Percentiles rank a stretch among this genome's conserved stretches.
Conservation (phyloP, 2,888 invertebrate genomes). For the Odontocerum albicorne region DNA sequence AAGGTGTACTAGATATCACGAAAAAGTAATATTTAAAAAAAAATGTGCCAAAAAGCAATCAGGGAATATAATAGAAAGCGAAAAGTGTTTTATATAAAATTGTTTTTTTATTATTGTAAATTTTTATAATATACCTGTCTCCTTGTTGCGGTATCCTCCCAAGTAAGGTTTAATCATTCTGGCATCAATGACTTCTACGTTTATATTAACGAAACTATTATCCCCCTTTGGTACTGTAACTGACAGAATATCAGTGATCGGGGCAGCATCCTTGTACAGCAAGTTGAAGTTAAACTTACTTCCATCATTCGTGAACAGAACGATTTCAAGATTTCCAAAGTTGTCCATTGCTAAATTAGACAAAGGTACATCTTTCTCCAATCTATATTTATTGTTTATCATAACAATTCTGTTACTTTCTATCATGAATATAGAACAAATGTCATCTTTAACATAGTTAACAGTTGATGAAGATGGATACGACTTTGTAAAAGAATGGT, state of each 20-base stretch:
- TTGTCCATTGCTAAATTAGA: constrained; percentile 53
- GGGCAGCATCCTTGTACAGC: constrained; percentile 50
- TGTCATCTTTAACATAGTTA: constrained; percentile 20
- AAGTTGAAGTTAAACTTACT: constrained; percentile 49
- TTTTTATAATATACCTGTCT: constrained; percentile 59
- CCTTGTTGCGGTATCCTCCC: constrained; percentile 77
- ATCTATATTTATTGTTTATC: constrained; percentile 26
- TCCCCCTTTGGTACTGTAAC: constrained; percentile 50
- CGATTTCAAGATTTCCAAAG: constrained; percentile 54
- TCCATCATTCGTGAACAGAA: constrained; percentile 50
- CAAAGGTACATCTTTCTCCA: constrained; percentile 51
- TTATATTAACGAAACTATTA: constrained; percentile 44
- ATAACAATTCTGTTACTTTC: constrained; percentile 18
- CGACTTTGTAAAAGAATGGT: constrained; percentile 30
- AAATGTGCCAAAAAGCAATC: too few relatives aligned
- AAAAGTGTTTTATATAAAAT: not conserved
- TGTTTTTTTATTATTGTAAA: not conserved
- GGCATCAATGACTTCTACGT: constrained; percentile 54
- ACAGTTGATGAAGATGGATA: constrained; percentile 19
- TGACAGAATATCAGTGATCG: constrained; percentile 50
- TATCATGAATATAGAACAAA: constrained; percentile 18
- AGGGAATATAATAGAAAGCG: too few relatives aligned
- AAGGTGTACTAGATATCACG: too few relatives aligned
- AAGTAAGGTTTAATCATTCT: constrained; percentile 72
- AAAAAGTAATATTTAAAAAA: too few relatives aligned